Evolutionary conservation across 2,888 invertebrate genomes (phyloP).

Genomic region (Salpingus planirostris): DNA sequence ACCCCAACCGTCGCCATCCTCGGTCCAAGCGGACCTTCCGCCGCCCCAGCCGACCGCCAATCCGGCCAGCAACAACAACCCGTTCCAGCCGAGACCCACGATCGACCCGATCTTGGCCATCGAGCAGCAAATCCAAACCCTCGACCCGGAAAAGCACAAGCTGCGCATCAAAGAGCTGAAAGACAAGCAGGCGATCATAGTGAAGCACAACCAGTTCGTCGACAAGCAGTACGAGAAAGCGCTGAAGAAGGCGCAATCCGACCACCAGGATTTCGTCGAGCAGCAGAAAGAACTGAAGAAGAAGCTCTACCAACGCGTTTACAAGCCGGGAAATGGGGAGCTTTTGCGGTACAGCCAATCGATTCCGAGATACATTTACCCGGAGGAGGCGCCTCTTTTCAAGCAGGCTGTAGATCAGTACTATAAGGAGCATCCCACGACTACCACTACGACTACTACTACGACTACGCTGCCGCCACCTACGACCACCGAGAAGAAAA

Average conservation of each 20-base stretch:
- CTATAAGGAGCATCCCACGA: conserved; percentile 60
- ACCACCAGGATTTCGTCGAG: conserved; percentile 61
- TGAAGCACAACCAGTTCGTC: conserved; percentile 67
- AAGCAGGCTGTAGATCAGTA: conserved; percentile 58
- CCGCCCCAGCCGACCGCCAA: background rate
- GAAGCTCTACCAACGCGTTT: conserved; percentile 41
- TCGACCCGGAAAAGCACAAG: conserved; percentile 51
- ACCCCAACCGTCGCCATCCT: conserved; percentile 3
- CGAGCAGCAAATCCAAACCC: conserved; percentile 25
- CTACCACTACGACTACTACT: conserved; percentile 58
- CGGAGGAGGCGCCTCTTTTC: conserved; percentile 57
- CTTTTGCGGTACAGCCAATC: conserved; percentile 28
- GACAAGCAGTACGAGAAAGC: conserved; percentile 73
- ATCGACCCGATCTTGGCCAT: conserved; percentile 27
- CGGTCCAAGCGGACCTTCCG: conserved; percentile 2
- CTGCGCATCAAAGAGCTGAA: conserved; percentile 59
- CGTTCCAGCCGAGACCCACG: conserved; percentile 26
- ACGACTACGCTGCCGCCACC: conserved; percentile 56
- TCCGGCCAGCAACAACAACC: conserved; percentile 7
- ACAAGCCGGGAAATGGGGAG: conserved; percentile 31
- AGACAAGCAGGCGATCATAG: conserved; percentile 63
- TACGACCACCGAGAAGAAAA: conserved; percentile 42
- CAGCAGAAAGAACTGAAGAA: conserved; percentile 59
- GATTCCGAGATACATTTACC: conserved; percentile 46
- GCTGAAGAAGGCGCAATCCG: conserved; percentile 63